Percentiles rank a stretch among this genome's conserved stretches.
Conservation (phyloP, 1,140 invertebrate species). For the Bilobella aurantiaca region DNA sequence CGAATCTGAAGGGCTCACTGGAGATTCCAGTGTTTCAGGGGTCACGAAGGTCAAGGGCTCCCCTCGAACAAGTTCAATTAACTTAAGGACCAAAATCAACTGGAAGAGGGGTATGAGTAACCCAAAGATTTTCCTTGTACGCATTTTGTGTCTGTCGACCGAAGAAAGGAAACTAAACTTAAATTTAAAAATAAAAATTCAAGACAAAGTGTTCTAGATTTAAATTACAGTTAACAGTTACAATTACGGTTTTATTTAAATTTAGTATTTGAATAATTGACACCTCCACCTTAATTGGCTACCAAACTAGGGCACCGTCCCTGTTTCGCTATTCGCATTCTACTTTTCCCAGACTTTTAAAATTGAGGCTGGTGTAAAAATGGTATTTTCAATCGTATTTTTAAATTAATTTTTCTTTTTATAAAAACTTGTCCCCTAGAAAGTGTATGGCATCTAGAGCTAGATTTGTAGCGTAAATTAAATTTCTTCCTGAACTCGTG, state of each 20-base stretch:
- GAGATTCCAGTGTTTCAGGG: neutral
- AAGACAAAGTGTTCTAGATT: no score
- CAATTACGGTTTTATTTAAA: neutral
- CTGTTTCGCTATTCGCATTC: no score
- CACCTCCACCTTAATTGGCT: no score
- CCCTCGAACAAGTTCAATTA: constrained; percentile 26
- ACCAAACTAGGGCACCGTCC: no score
- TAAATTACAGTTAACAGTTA: no score
- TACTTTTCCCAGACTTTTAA: no score
- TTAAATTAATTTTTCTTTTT: no score
- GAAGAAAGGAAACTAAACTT: no score
- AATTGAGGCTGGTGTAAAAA: no score
- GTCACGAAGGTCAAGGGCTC: neutral
- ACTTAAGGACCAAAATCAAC: constrained; percentile 24
- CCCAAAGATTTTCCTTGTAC: constrained; percentile 13
- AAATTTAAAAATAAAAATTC: no score
- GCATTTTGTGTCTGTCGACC: no score
- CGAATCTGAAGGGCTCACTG: neutral
- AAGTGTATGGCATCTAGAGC: neutral
- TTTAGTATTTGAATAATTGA: neutral
- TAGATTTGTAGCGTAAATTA: neutral
- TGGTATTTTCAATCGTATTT: no score
- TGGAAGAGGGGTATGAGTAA: constrained; percentile 23
- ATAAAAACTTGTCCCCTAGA: neutral
- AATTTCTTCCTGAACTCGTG: neutral